Percentiles rank a stretch among this genome's conserved stretches.
These are phyloP conservation scores for Dasypolia templi DNA, from an alignment of 2,888 invertebrate genomes.

Conservation along the genomic window DNA sequence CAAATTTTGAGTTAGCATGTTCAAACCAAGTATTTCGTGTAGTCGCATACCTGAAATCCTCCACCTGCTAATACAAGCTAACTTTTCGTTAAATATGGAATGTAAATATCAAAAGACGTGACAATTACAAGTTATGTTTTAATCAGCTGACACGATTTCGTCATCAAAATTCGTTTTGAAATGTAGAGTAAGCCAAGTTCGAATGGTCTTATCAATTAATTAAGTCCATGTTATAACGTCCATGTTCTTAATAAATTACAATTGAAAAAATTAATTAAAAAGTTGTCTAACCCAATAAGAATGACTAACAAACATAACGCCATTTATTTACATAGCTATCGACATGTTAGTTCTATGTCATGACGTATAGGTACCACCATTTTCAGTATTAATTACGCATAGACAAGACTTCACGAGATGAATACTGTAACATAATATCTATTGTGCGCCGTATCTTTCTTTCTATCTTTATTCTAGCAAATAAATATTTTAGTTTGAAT, in stretches of 20 bases:
- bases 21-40: conserved; percentile 10
- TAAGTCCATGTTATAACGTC: conserved; percentile 38
- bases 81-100: conserved; percentile 28
- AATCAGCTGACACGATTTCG: conserved; percentile 53
- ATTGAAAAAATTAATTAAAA: conserved; percentile 43
- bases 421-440: conserved; percentile 25
- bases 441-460: conserved; percentile 32
- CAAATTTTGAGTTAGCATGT: conserved; percentile 23
- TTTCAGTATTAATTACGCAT: conserved; percentile 31
- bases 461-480: too few relatives aligned
- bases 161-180: conserved; percentile 45
- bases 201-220: conserved; percentile 50
- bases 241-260: conserved; percentile 45
- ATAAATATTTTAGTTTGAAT: conserved; percentile 31
- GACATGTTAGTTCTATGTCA: not conserved
- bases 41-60: conserved; percentile 9
- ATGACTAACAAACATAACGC: not conserved
- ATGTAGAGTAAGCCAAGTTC: conserved; percentile 60
- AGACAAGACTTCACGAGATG: conserved; percentile 9
- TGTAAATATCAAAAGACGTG: conserved; percentile 40
- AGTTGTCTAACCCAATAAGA: conserved; percentile 14
- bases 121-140: conserved; percentile 36
- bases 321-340: conserved; percentile 4
- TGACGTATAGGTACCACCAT: not conserved
- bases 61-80: conserved; percentile 46